phyloP scores from a whole-genome alignment of 2,113 vertebrate genomes.

The Solenodon paradoxus region DNA sequence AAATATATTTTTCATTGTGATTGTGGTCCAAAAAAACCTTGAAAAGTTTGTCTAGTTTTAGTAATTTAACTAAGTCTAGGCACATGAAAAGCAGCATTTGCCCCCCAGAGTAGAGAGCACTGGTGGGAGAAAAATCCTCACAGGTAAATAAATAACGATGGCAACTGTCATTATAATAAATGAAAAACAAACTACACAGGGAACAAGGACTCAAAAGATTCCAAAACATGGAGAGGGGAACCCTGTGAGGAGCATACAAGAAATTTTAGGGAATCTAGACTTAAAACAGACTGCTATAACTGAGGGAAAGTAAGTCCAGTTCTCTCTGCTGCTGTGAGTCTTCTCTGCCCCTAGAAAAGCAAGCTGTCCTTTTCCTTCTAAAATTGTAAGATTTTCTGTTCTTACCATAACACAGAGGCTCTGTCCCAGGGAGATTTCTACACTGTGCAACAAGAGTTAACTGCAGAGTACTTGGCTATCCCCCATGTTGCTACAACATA shows the following conservation, averaged over 20 bases:
- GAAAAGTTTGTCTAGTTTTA: background rate
- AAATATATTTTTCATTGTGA: conserved; percentile 7
- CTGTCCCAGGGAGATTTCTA: conserved; percentile 4
- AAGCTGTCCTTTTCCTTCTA: background rate
- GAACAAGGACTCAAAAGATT: background rate
- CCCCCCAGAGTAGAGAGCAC: background rate
- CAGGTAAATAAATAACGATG: background rate
- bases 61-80: conserved; percentile 6
- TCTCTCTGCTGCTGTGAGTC: background rate
- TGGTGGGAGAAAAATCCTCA: background rate
- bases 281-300: background rate
- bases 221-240: background rate
- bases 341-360: background rate
- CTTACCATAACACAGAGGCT: conserved; percentile 13
- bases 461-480: conserved; percentile 51
- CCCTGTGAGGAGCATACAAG: background rate
- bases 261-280: background rate
- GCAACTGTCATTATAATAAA: background rate
- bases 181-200: background rate
- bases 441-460: conserved; percentile 30
- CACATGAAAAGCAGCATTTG: background rate
- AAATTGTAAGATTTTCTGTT: background rate
- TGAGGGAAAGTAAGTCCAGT: background rate
- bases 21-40: background rate
- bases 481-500: background rate